A percentile compares a stretch with the other conserved stretches of the same genome.
These are phyloP conservation scores for Phyllostomus hastatus DNA, from an alignment of 2,113 vertebrate species.

Conservation along the genomic window DNA sequence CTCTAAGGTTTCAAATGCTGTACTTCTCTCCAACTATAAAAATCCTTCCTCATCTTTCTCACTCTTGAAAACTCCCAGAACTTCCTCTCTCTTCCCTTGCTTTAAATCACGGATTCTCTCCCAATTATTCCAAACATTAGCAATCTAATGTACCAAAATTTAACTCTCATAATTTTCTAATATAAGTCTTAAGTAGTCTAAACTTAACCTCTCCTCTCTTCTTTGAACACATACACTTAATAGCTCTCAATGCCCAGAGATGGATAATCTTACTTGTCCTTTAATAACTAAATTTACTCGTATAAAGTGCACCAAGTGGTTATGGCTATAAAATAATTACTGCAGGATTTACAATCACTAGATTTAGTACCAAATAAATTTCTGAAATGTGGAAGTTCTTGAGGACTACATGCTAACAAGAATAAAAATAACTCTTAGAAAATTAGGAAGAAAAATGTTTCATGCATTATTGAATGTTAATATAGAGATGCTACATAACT, in stretches of 20 bases:
- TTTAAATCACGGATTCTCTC: background rate
- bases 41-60: background rate
- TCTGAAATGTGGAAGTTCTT: background rate
- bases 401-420: background rate
- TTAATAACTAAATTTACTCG: background rate
- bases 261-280: background rate
- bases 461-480: background rate
- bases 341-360: background rate
- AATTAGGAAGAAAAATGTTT: background rate
- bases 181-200: background rate
- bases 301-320: background rate
- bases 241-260: background rate
- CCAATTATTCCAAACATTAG: background rate
- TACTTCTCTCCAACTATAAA: background rate
- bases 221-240: background rate
- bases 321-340: background rate
- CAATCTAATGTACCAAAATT: background rate
- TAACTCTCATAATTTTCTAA: background rate
- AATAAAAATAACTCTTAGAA: background rate
- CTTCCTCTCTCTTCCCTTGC: background rate
- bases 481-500: background rate
- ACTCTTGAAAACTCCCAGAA: slow-evolving; percentile 7
- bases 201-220: background rate
- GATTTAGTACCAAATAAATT: background rate
- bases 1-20: background rate